Percentiles rank a stretch among this genome's conserved stretches.
These are phyloP conservation scores for Folsomia manolachei DNA, from an alignment of 2,888 invertebrate species.

Conservation along the genomic window DNA sequence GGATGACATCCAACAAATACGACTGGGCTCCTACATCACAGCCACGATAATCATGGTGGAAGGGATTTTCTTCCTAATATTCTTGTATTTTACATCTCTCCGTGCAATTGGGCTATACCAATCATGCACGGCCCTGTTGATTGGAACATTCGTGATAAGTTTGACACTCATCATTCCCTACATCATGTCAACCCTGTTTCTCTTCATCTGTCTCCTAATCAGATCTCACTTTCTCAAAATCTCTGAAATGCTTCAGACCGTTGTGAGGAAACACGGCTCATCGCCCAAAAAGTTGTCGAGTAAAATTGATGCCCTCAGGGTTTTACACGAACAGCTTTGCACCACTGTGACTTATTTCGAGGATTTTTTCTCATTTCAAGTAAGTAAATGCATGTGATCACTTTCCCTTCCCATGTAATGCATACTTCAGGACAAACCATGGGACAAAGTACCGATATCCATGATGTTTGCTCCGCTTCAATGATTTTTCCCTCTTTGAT, in stretches of 20 bases:
- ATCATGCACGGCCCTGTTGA: conserved; percentile 22
- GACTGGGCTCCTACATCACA: conserved; percentile 35
- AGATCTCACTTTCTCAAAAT: conserved; percentile 45
- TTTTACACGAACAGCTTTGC: conserved; percentile 45
- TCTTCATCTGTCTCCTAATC: conserved; percentile 43
- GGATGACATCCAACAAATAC: conserved; percentile 37
- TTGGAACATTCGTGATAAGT: conserved; percentile 33
- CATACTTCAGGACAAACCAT: too few species aligned
- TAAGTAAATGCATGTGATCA: not conserved
- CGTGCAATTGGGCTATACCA: conserved; percentile 28
- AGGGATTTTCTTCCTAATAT: conserved; percentile 24
- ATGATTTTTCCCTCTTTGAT: not conserved
- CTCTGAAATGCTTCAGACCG: conserved; percentile 39
- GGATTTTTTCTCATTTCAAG: conserved; percentile 45
- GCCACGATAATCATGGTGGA: conserved; percentile 28
- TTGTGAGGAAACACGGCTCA: conserved; percentile 28
- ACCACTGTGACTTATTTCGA: conserved; percentile 42
- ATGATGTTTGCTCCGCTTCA: not conserved
- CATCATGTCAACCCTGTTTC: conserved; percentile 37
- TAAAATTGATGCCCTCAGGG: conserved; percentile 43
- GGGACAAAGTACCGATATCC: too few species aligned
- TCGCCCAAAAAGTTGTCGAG: conserved; percentile 32
- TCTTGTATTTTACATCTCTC: conserved; percentile 23
- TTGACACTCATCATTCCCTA: conserved; percentile 39
- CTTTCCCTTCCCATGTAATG: not conserved